A percentile compares a stretch with the other conserved stretches of the same genome.
phyloP scores from a whole-genome alignment of 1,140 invertebrate genomes.

The Cheumatopsyche charites region DNA sequence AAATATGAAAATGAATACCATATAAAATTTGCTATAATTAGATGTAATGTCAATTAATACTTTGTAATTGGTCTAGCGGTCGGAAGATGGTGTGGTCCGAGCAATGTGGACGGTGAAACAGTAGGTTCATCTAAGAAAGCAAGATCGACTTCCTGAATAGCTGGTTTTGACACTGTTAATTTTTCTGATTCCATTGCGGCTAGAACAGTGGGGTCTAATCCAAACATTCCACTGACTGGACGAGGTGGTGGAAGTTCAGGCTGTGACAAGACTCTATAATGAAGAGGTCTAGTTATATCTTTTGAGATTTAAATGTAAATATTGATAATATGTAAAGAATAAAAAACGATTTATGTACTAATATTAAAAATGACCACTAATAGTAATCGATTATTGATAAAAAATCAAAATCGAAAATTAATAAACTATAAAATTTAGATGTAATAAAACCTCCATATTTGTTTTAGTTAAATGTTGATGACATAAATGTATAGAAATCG shows the following conservation, averaged over 20 bases:
- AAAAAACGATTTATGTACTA: background rate
- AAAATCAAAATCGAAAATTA: no score
- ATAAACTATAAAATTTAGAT: no score
- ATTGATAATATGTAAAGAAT: background rate
- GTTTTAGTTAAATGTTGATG: no score
- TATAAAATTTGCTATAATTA: background rate
- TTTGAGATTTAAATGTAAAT: no score
- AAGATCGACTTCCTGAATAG: conserved; percentile 59
- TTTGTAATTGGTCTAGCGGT: conserved; percentile 54
- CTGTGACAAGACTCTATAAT: conserved; percentile 41
- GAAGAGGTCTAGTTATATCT: background rate
- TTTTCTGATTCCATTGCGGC: conserved; percentile 62
- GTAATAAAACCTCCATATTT: no score
- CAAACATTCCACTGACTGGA: conserved; percentile 69
- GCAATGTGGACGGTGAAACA: conserved; percentile 53
- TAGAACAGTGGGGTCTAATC: conserved; percentile 71
- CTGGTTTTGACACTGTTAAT: conserved; percentile 53
- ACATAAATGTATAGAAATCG: no score
- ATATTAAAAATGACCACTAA: no score
- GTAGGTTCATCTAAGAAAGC: conserved; percentile 63
- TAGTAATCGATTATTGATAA: no score
- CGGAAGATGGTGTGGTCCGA: conserved; percentile 54
- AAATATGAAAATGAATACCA: background rate
- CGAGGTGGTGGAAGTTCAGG: conserved; percentile 50
- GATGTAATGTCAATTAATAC: conserved; percentile 15